Evolutionary conservation across 1,140 invertebrate species (phyloP), one percentile per base, ranked within the genome.

Genomic region (Drosophila kurseongensis): DNA sequence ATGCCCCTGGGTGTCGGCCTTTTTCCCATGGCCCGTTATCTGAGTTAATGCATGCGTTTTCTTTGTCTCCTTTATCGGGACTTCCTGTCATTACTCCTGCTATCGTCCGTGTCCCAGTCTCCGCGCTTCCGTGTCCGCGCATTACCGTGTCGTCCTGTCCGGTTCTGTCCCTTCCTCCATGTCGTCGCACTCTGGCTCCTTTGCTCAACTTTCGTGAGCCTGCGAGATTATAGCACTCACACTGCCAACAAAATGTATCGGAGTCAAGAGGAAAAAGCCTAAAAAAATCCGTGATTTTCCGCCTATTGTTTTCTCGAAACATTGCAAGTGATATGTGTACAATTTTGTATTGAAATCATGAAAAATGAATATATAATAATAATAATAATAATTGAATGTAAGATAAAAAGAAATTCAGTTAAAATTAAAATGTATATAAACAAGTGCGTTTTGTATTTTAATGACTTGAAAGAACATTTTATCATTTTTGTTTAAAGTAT

Each of bases 41-140:
- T 59, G 54, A 74, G 68, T 80, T 88, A 88, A 88, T 88, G 83
- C 76, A 89, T 88, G 84, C 83, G 78, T 71, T 80, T 85, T 80
- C 63, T 72, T 88, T 85, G 66, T 74, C 73, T 69, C 63, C 65
- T 77, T 88, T 88, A 89, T 83, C 83, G 73, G 47, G 23, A 51
- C 57, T 88, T 88, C 83, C 83, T 88, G 83, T 88, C 83, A 79
- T 88, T 88, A 88, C 84, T 79, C 74, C 71, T 65, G 76, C 84
- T 65, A 82, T 86, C 78, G 74, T 67, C 79, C 79, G 50, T 50
- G 38, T 52, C 48, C 72, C 61, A 56, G 67, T 23, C 63, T 66
- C 38, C 38, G 57, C 32, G 75, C 23, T 59, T 78, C 79, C 79
- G 75, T 69, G 58, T 78, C 63, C 62, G 56, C 59, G 69, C 80